Evolutionary conservation across 2,888 invertebrate genomes (phyloP).

Genomic region (Zele albiditarsus): DNA sequence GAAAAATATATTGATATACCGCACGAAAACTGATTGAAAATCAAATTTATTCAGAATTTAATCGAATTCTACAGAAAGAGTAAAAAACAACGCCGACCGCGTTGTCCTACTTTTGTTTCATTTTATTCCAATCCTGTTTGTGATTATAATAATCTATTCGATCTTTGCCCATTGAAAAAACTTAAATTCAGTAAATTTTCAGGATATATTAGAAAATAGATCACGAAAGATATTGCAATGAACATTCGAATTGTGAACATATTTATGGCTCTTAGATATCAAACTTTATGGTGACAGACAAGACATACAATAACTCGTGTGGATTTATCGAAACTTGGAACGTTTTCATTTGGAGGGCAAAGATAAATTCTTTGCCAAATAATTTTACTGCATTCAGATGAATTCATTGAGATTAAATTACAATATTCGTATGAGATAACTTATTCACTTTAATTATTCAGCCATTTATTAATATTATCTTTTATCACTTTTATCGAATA

Average conservation of each 20-base stretch:
- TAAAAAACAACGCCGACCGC: too few species aligned
- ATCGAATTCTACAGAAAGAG: too few species aligned
- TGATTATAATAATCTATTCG: neutral
- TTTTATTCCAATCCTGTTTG: neutral
- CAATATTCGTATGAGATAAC: neutral
- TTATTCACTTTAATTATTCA: neutral
- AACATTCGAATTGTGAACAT: neutral
- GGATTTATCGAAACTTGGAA: constrained; percentile 9
- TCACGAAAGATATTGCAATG: neutral
- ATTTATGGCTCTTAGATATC: neutral
- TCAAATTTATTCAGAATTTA: too few species aligned
- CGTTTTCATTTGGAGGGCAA: neutral
- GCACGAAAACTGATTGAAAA: too few species aligned
- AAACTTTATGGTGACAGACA: neutral
- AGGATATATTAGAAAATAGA: constrained; percentile 4
- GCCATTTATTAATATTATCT: neutral
- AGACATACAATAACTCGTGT: neutral
- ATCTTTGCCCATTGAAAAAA: neutral
- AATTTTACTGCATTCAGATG: neutral
- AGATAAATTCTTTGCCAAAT: constrained; percentile 5
- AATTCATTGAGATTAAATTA: neutral
- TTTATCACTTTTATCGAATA: neutral
- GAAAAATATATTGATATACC: too few species aligned
- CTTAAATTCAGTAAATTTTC: neutral
- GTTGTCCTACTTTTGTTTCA: neutral